Evolutionary conservation across 2,113 vertebrate species (phyloP).

Genomic region (Typhlomys cinereus): DNA sequence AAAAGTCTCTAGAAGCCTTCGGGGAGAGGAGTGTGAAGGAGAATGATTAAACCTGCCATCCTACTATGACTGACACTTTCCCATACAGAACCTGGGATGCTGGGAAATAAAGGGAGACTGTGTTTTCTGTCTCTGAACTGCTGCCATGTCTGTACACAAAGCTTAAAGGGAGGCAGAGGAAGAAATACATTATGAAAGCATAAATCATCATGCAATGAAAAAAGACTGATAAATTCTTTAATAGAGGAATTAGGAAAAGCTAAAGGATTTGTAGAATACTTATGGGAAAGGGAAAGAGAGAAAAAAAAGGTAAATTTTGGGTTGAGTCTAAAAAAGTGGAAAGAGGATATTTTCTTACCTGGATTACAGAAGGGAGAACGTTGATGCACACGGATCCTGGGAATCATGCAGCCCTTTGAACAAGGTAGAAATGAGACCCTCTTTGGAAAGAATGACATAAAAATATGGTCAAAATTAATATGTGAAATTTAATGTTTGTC

Average conservation of each 20-base stretch:
- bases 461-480: background rate
- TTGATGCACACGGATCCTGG: background rate
- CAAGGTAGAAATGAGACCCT: background rate
- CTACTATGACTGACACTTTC: background rate
- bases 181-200: background rate
- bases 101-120: background rate
- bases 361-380: background rate
- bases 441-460: background rate
- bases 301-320: background rate
- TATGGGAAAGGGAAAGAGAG: background rate
- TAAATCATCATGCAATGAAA: background rate
- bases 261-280: background rate
- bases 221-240: background rate
- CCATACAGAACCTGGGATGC: background rate
- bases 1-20: background rate
- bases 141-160: accelerated
- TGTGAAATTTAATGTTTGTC: background rate
- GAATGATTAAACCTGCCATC: background rate
- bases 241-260: background rate
- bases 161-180: background rate
- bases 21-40: background rate
- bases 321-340: background rate
- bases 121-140: background rate
- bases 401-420: background rate
- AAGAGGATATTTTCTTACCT: background rate